Percentiles rank a stretch among this genome's conserved stretches.
Evolutionary conservation across 2,797 vertebrate species (phyloP).

Genomic region (Mallotus villosus): DNA sequence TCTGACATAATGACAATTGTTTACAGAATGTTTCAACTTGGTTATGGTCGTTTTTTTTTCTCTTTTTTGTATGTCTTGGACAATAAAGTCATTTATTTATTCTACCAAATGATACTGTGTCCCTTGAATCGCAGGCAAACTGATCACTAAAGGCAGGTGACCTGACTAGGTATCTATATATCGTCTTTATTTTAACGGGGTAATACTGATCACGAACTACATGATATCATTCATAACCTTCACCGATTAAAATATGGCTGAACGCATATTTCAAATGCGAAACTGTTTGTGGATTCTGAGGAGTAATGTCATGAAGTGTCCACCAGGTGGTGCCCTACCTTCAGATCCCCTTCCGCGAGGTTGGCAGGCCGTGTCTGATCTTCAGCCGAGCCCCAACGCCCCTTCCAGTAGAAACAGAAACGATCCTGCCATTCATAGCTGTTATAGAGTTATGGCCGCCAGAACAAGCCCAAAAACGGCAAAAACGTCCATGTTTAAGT

Average conservation of each 20-base stretch:
- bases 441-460: no score
- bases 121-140: background rate
- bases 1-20: slow-evolving; percentile 3
- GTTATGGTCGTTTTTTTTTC: no score
- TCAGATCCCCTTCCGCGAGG: slow-evolving; percentile 18
- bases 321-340: slow-evolving; percentile 58
- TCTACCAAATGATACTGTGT: background rate
- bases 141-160: background rate
- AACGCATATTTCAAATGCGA: background rate
- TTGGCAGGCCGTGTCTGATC: background rate
- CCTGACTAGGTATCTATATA: no score
- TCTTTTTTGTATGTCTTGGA: background rate
- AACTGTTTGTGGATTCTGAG: background rate
- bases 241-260: background rate
- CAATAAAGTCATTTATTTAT: slow-evolving; percentile 5
- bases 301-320: background rate
- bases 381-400: background rate
- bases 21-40: background rate
- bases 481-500: no score
- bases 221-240: background rate
- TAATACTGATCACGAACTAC: no score
- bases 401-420: no score
- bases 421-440: no score
- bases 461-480: no score
- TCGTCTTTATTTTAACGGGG: no score